Evolutionary conservation across 2,888 invertebrate genomes (phyloP).

Genomic region (Caenorhabditis sp.): DNA sequence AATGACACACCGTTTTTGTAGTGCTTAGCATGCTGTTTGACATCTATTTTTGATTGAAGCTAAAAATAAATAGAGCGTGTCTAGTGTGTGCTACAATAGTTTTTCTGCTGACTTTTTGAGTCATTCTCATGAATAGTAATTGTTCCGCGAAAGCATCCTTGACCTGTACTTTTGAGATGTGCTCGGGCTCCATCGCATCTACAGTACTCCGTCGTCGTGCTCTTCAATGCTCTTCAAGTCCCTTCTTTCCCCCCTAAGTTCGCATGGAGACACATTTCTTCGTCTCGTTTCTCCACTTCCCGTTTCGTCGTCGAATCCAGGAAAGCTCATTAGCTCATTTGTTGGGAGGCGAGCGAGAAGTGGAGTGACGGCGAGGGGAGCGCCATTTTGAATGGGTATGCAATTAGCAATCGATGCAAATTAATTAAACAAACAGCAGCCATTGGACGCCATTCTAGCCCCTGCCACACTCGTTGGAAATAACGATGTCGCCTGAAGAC

Average conservation of each 20-base stretch:
- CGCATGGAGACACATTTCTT: conserved; percentile 5
- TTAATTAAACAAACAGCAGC: conserved; percentile 57
- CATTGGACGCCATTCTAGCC: too few species aligned
- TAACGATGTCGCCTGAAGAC: conserved; percentile 20
- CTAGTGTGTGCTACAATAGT: too few species aligned
- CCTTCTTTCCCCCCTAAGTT: conserved; percentile 1
- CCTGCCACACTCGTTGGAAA: background rate
- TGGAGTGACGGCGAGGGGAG: background rate
- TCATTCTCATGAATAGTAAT: too few species aligned
- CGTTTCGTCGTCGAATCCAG: conserved; percentile 29
- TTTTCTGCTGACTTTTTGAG: too few species aligned
- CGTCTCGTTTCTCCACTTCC: background rate
- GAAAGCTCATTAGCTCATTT: conserved; percentile 50
- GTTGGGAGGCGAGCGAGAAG: conserved; percentile 9
- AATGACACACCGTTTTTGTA: too few species aligned
- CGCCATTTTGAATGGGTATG: conserved; percentile 39
- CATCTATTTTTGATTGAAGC: too few species aligned
- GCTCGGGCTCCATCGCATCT: too few species aligned
- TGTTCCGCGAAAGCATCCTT: too few species aligned
- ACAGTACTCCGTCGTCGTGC: too few species aligned
- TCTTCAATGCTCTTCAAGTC: background rate
- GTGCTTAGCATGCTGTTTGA: too few species aligned
- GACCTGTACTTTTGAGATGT: too few species aligned
- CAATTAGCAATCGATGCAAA: conserved; percentile 63
- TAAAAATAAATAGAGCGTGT: too few species aligned